These are phyloP conservation scores for Agrotis puta DNA, from an alignment of 2,888 invertebrate genomes.

Conservation along the genomic window DNA sequence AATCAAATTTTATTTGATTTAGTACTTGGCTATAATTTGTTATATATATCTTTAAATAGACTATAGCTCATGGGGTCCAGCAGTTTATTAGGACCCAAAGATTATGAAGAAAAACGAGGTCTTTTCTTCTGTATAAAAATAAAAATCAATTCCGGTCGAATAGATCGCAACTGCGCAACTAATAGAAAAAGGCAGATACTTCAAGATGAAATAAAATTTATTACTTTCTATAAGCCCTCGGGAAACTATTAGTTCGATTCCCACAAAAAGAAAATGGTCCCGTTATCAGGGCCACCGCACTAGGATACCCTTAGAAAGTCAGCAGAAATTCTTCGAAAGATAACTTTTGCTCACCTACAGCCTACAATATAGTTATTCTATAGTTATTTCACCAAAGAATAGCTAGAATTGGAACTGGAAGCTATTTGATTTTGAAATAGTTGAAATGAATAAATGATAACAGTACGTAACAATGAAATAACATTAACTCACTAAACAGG, in stretches of 20 bases:
- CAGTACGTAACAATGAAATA: too few relatives aligned
- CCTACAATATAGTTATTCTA: conserved; percentile 26
- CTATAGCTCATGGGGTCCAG: neutral
- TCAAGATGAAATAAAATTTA: conserved; percentile 82
- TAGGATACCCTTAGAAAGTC: conserved; percentile 69
- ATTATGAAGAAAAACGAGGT: conserved; percentile 43
- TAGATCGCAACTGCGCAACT: conserved; percentile 68
- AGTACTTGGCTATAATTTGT: neutral
- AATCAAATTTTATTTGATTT: conserved; percentile 5
- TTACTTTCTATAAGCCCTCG: conserved; percentile 78
- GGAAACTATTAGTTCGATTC: conserved; percentile 83
- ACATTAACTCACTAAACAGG: neutral
- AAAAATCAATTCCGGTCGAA: conserved; percentile 64
- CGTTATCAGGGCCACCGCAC: conserved; percentile 72
- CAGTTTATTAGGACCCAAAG: conserved; percentile 31
- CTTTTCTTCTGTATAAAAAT: conserved; percentile 50
- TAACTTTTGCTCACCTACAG: conserved; percentile 62
- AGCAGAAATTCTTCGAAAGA: conserved; percentile 70
- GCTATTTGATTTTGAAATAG: neutral
- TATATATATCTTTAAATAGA: neutral
- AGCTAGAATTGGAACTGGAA: neutral
- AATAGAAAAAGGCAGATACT: conserved; percentile 82
- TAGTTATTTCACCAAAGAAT: conserved; percentile 38
- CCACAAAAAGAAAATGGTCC: conserved; percentile 79
- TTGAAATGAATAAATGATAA: neutral